Percentiles rank a stretch among this genome's conserved stretches.
phyloP scores from a whole-genome alignment of 2,113 vertebrate genomes.

The Gadus macrocephalus region DNA sequence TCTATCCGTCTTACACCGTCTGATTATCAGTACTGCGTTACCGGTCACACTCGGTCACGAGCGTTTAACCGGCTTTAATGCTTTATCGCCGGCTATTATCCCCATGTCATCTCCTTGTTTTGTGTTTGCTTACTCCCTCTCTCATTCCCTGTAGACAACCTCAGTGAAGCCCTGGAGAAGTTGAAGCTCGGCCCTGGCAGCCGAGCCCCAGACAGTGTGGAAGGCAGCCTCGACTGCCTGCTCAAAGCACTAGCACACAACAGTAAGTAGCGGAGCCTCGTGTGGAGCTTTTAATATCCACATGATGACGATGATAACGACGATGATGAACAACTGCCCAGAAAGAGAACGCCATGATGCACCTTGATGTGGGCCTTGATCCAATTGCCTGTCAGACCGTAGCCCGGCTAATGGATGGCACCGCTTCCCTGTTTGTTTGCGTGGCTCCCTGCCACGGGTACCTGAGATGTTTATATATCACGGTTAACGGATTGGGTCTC shows the following conservation, averaged over 20 bases:
- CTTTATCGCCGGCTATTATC: too few relatives aligned
- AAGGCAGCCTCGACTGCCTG: slow-evolving; percentile 91
- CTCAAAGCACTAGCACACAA: slow-evolving; percentile 90
- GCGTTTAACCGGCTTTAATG: too few relatives aligned
- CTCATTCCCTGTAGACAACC: slow-evolving; percentile 75
- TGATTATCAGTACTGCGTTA: too few relatives aligned
- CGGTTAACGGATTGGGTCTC: too few relatives aligned
- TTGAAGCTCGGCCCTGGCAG: slow-evolving; percentile 88
- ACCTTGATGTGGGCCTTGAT: neutral
- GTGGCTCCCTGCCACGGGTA: too few relatives aligned
- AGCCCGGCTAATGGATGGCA: too few relatives aligned
- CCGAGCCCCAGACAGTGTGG: slow-evolving; percentile 80
- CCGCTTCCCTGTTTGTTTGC: too few relatives aligned
- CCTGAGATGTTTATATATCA: too few relatives aligned
- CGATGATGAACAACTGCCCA: too few relatives aligned
- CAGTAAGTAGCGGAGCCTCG: slow-evolving; percentile 77
- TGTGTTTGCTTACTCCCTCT: slow-evolving; percentile 20
- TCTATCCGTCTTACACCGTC: too few relatives aligned
- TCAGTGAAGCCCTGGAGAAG: slow-evolving; percentile 90
- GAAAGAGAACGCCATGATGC: neutral
- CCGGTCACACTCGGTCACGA: too few relatives aligned
- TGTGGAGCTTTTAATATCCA: neutral
- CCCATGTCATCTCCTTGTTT: neutral
- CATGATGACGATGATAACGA: neutral
- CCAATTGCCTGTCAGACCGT: too few relatives aligned